Base-by-base conservation (phyloP, 2,113 vertebrate species). In the Rynchops niger region DNA sequence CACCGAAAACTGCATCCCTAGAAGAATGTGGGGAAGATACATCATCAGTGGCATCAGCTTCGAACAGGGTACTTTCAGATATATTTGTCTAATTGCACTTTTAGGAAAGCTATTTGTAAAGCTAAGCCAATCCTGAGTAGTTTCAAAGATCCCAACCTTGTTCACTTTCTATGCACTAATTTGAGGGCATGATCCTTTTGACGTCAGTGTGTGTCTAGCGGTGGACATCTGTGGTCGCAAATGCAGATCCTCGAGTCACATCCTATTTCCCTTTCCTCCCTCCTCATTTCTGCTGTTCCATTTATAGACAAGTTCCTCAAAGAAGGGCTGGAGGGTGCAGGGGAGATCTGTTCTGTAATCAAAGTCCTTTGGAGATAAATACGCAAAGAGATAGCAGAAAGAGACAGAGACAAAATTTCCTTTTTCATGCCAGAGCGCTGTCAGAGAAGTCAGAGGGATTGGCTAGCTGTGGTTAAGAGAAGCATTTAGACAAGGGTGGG, bases 261-360 rank as follows among this genome's bases (percentile, higher is more conserved):
- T 92, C 50, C 79, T 88, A 52, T 82, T 94, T 96, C 88, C 73
- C 38, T 90, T 95, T 90, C 72, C 56, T 89, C 49, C 23, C 18
- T 88, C 50, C 18, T 6, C 4, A 9, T 86, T 90, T 76, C 69
- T 89, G 19, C 22, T 43, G n/a, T 93, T 86, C 56, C 45, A 47
- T 89, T 82, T 87, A 82, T 72, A 92, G 61, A 52, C 3, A 1
- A 78, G 34, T 82, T 69, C 34, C 61, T 82, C 61, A 72, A n/a
- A 76, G 43, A 82, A 32, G 3, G 9, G 12, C 36, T 3, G 7
- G 79, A 29, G 7, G n/a, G 8, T 66, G 42, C 15, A 42, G 13
- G 40, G 26, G 42, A 40, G 11, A 13, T 32, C 50, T 87, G 36
- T 49, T 70, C 52, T 30, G 7, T 74, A 74, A 29, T 58, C 32